Percentiles rank a stretch among this genome's conserved stretches.
These are phyloP conservation scores for Ursus arctos DNA, from an alignment of 2,113 vertebrate species.

Conservation along the genomic window DNA sequence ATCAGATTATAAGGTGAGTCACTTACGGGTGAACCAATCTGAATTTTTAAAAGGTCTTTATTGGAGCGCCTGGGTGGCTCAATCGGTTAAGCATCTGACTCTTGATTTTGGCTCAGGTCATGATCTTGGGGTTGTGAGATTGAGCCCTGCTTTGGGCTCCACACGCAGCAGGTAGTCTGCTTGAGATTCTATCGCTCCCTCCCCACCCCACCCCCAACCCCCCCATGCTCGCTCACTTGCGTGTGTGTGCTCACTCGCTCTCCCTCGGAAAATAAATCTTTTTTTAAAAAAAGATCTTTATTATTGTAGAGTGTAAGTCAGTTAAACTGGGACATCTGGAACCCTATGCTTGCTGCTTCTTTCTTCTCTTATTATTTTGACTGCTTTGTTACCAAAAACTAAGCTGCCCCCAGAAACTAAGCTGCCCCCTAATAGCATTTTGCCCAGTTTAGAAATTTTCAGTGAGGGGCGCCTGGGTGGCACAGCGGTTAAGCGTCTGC, in stretches of 20 bases:
- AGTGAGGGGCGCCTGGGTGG: no score
- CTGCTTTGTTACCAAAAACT: background rate
- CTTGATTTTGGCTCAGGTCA: background rate
- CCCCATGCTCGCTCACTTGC: background rate
- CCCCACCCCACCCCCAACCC: background rate
- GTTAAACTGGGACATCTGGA: background rate
- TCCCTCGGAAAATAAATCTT: background rate
- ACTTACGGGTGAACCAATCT: background rate
- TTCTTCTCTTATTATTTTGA: background rate
- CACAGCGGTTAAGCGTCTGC: no score
- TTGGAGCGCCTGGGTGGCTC: background rate
- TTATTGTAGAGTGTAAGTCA: background rate
- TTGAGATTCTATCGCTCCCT: background rate
- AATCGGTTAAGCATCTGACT: background rate
- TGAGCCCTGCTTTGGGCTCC: background rate
- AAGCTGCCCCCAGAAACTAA: background rate
- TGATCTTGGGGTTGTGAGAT: background rate
- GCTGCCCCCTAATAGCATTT: background rate
- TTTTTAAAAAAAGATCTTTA: background rate
- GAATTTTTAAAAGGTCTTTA: background rate
- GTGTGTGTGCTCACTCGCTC: background rate
- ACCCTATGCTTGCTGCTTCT: background rate
- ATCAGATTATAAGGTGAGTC: constrained; percentile 4
- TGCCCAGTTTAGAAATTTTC: background rate
- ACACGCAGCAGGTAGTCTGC: background rate